Percentiles rank a stretch among this genome's conserved stretches.
phyloP scores from a whole-genome alignment of 2,113 vertebrate species.

The Daphoenositta chrysoptera region DNA sequence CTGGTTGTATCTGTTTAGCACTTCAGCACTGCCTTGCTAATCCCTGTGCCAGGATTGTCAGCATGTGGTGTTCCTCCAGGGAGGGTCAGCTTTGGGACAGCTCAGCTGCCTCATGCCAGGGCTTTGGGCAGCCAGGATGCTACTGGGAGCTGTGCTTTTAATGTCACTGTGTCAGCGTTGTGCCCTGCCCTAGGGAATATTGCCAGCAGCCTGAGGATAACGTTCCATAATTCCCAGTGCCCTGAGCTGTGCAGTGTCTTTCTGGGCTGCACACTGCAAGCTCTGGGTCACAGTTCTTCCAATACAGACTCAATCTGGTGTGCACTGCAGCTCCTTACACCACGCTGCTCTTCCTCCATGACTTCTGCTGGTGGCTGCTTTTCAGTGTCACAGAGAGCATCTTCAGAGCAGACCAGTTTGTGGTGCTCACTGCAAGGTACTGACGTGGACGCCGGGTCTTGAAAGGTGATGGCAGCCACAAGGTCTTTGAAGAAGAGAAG shows the following conservation, averaged over 20 bases:
- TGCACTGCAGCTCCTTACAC: not conserved
- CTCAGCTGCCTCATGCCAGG: not conserved
- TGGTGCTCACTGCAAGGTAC: not conserved
- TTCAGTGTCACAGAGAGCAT: fast-evolving
- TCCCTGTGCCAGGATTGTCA: not conserved
- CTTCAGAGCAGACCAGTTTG: not conserved
- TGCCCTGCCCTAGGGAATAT: not conserved
- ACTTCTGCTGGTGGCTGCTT: not conserved
- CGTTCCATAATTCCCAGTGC: not conserved
- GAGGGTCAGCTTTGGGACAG: not conserved
- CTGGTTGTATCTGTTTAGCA: not conserved
- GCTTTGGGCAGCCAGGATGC: not conserved
- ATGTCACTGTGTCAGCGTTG: not conserved
- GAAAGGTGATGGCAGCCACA: not conserved
- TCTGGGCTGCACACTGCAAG: not conserved
- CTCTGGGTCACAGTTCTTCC: not conserved
- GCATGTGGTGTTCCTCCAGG: not conserved
- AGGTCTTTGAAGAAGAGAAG: not conserved
- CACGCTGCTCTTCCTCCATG: not conserved
- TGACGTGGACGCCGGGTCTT: not conserved
- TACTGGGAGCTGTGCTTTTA: not conserved
- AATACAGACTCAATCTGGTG: fast-evolving
- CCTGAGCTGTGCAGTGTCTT: not conserved
- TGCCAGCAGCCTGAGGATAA: not conserved
- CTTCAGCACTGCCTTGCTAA: slow-evolving; percentile 14